phyloP scores from a whole-genome alignment of 2,888 invertebrate genomes.

The Watsonalla binaria region DNA sequence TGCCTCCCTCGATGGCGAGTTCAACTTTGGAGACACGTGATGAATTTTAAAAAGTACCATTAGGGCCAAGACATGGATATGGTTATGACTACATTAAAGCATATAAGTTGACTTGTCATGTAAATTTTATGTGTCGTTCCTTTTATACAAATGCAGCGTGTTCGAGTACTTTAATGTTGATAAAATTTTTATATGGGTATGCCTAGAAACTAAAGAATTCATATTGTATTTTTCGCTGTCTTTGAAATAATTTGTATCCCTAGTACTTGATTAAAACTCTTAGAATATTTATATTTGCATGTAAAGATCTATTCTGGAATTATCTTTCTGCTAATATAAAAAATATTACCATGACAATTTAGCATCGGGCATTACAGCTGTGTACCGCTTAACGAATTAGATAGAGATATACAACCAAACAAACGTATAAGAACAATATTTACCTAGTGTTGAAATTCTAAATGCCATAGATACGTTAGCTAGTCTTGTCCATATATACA shows the following conservation, averaged over 20 bases:
- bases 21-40: slow-evolving; percentile 53
- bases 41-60: slow-evolving; percentile 69
- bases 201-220: slow-evolving; percentile 35
- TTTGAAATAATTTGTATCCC: slow-evolving; percentile 16
- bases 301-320: not conserved
- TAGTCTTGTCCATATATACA: no score
- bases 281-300: no score
- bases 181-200: slow-evolving; percentile 38
- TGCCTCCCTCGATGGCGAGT: slow-evolving; percentile 53
- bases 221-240: slow-evolving; percentile 7
- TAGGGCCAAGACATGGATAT: slow-evolving; percentile 51
- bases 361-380: slow-evolving; percentile 1
- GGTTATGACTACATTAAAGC: slow-evolving; percentile 54
- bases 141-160: slow-evolving; percentile 37
- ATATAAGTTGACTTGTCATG: slow-evolving; percentile 59
- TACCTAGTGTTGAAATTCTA: no score
- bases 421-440: no score
- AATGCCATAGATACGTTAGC: no score
- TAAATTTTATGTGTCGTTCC: slow-evolving; percentile 49
- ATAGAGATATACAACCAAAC: no score
- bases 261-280: no score
- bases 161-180: slow-evolving; percentile 29
- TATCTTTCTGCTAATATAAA: slow-evolving; percentile 3
- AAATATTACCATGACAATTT: slow-evolving; percentile 2
- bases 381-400: not conserved